Evolutionary conservation across 1,140 invertebrate species (phyloP).

Genomic region (Spodoptera litura): DNA sequence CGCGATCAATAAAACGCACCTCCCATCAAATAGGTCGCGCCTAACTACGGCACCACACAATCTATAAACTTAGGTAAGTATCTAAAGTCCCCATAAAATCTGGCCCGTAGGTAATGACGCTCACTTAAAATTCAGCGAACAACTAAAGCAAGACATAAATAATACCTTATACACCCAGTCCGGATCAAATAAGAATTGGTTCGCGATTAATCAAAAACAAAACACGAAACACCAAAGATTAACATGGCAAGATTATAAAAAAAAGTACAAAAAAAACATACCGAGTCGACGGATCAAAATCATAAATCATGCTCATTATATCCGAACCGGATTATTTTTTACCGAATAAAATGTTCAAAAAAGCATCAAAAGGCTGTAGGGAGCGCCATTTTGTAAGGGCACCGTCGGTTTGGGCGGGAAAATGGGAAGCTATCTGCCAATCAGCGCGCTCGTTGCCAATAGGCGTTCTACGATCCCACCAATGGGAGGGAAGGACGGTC

Average conservation of each 20-base stretch:
- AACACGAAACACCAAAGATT: conserved; percentile 77
- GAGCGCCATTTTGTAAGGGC: conserved; percentile 84
- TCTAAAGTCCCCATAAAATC: neutral
- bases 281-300: conserved; percentile 75
- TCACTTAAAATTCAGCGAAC: conserved; percentile 41
- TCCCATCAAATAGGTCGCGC: neutral
- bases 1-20: conserved; percentile 22
- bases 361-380: conserved; percentile 83
- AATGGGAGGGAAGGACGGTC: conserved; percentile 66
- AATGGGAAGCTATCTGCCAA: conserved; percentile 72
- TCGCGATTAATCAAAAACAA: conserved; percentile 72
- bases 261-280: conserved; percentile 64
- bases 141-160: conserved; percentile 40
- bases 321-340: conserved; percentile 86
- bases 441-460: conserved; percentile 58
- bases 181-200: conserved; percentile 62
- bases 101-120: neutral
- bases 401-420: conserved; percentile 77
- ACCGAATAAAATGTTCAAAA: conserved; percentile 84
- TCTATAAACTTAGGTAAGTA: neutral
- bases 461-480: conserved; percentile 76
- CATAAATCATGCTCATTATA: conserved; percentile 86
- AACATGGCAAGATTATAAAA: conserved; percentile 78
- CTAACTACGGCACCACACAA: neutral
- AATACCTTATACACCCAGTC: conserved; percentile 31